Evolutionary conservation across 2,797 vertebrate genomes (phyloP).

Genomic region (Channa striata): DNA sequence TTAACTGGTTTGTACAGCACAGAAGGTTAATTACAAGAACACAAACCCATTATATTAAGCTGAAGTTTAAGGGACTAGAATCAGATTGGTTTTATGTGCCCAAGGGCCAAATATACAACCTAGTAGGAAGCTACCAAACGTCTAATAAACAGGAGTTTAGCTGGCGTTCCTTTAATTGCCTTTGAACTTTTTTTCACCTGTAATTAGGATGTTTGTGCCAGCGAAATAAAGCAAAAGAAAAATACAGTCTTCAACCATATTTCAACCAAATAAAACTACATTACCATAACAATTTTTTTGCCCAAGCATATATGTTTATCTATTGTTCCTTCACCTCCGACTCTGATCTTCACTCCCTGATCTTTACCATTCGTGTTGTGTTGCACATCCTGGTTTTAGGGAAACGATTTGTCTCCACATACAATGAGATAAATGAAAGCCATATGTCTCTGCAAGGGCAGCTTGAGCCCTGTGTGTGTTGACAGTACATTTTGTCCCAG

Average conservation of each 20-base stretch:
- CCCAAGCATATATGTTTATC: neutral
- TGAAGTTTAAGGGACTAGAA: constrained; percentile 52
- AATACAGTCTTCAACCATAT: neutral
- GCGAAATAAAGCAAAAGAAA: constrained; percentile 3
- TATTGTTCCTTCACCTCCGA: neutral
- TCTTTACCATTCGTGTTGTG: constrained; percentile 60
- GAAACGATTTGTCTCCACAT: constrained; percentile 70
- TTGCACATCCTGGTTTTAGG: constrained; percentile 44
- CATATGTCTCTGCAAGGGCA: constrained; percentile 69
- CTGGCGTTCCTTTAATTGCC: constrained; percentile 41
- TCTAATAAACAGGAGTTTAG: constrained; percentile 44
- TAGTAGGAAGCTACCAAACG: constrained; percentile 26
- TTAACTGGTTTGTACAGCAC: constrained; percentile 50
- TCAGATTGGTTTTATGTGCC: constrained; percentile 51
- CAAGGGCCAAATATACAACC: constrained; percentile 41
- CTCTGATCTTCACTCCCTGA: constrained; percentile 31
- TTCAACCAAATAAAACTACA: neutral
- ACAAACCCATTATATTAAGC: constrained; percentile 56
- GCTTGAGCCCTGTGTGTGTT: constrained; percentile 71
- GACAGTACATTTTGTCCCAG: constrained; percentile 79
- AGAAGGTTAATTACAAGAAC: constrained; percentile 66
- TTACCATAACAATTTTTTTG: too few relatives aligned
- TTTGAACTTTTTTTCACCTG: constrained; percentile 29
- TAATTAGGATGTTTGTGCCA: neutral
- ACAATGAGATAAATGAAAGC: constrained; percentile 76